These are phyloP conservation scores for Ennomos erosarius DNA, from an alignment of 2,888 invertebrate species.

Conservation along the genomic window DNA sequence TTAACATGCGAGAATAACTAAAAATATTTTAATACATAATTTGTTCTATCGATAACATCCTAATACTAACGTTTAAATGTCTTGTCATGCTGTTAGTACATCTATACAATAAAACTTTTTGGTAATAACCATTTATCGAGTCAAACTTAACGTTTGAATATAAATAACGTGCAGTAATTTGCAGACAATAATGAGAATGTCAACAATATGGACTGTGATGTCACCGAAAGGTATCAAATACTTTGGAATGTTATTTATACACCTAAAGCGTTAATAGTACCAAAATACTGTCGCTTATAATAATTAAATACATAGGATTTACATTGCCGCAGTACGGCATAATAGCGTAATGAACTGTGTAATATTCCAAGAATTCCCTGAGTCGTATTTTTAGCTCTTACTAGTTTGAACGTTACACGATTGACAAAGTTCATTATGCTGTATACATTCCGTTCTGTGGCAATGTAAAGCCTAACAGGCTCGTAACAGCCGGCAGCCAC, in stretches of 20 bases:
- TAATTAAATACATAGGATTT: slow-evolving; percentile 66
- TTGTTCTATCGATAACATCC: slow-evolving; percentile 72
- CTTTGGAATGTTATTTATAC: slow-evolving; percentile 78
- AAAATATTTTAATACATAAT: slow-evolving; percentile 63
- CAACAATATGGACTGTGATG: slow-evolving; percentile 56
- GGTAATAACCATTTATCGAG: slow-evolving; percentile 60
- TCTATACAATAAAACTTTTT: slow-evolving; percentile 59
- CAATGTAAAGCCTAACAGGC: slow-evolving; percentile 9
- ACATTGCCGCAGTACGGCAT: no score
- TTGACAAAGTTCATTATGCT: no score
- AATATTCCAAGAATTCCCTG: no score
- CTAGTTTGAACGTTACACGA: no score
- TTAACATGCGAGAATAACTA: slow-evolving; percentile 43
- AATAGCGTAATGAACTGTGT: no score
- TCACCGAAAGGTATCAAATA: slow-evolving; percentile 49
- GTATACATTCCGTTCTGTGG: no score
- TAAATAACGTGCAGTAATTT: slow-evolving; percentile 26
- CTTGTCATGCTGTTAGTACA: slow-evolving; percentile 78
- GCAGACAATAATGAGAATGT: slow-evolving; percentile 36
- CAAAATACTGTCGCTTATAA: slow-evolving; percentile 66
- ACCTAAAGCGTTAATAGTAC: slow-evolving; percentile 74
- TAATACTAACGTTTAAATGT: slow-evolving; percentile 51
- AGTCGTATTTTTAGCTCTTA: no score
- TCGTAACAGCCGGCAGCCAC: slow-evolving; percentile 18
- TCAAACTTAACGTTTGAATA: slow-evolving; percentile 58